These are phyloP conservation scores for Caenorhabditis doughertyi DNA, from an alignment of 2,888 invertebrate genomes.

Conservation along the genomic window DNA sequence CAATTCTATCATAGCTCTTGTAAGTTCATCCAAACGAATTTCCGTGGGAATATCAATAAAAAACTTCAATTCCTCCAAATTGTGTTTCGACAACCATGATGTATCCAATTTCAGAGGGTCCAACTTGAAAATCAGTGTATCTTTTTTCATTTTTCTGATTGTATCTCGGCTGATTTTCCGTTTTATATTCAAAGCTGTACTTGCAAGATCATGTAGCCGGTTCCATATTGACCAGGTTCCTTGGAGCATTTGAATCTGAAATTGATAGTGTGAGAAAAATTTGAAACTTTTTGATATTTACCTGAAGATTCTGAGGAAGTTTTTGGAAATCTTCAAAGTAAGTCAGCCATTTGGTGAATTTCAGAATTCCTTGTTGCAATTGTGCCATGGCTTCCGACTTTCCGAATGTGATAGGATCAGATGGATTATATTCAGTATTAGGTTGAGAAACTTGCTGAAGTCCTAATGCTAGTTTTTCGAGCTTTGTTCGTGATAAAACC, in stretches of 20 bases:
- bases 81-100: conserved; percentile 25
- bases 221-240: conserved; percentile 47
- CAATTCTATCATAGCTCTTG: conserved; percentile 32
- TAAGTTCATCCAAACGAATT: conserved; percentile 5
- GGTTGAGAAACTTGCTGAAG: background rate
- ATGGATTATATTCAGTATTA: background rate
- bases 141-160: background rate
- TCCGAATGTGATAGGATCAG: background rate
- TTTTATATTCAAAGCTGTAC: background rate
- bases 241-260: conserved; percentile 48
- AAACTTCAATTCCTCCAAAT: conserved; percentile 28
- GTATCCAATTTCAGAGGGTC: conserved; percentile 9
- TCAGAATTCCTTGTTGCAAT: conserved; percentile 29
- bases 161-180: background rate
- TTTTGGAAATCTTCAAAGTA: conserved; percentile 44
- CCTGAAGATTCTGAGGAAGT: conserved; percentile 46
- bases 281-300: background rate
- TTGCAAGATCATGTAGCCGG: conserved; percentile 13
- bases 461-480: background rate
- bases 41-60: conserved; percentile 21
- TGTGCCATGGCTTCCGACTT: background rate
- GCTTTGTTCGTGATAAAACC: background rate
- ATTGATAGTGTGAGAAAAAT: background rate
- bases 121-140: background rate
- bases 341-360: conserved; percentile 48